Base-by-base conservation (phyloP, 1,140 invertebrate genomes). In the Dendrolimus kikuchii region DNA sequence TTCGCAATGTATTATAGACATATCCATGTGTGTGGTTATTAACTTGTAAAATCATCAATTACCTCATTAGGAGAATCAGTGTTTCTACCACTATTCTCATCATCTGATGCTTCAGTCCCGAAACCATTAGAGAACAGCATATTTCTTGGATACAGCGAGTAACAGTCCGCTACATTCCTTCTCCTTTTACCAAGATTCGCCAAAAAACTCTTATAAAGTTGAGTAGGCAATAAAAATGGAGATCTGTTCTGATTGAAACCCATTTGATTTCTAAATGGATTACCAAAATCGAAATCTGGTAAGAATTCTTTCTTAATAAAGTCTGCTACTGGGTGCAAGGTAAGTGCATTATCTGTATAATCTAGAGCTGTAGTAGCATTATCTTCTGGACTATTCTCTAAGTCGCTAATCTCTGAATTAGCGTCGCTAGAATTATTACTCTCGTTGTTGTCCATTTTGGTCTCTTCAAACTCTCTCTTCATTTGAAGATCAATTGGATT, bases 131-230 rank as follows among this genome's bases (percentile, higher is more conserved):
- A 74, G 54, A 88, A 88, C 7, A 88, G 63, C 86, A 88, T 88
- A 58, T 88, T 88, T 41, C 85, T 77, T 9, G 86, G 77, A 66
- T 88, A 88, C 10, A 88, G 53, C 6, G 81, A 82, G 54, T 86
- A 88, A 54, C 82, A 87, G 47, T 88, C 86, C 5, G 81, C 72
- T 49, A 88, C 71, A 67, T 78, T 81, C 43, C 86, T 65, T 52
- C 85, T 79, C 46, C 85, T 78, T 56, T 88, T 88, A 0, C 84
- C 82, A 53, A 88, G 76, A 71, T 90, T 94, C 23, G 92, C 93
- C 59, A 94, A 80, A 46, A 94, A 88, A 68, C 90, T 94, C 74
- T 94, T 94, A 72, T 95, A 94, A 57, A 94, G 86, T 66, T 95
- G 92, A 53, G 92, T 91, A 5, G 92, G 92, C 57, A 94, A 86